Evolutionary conservation across 2,113 vertebrate species (phyloP), one percentile per base, ranked within the genome.

Genomic region (Riparia riparia): DNA sequence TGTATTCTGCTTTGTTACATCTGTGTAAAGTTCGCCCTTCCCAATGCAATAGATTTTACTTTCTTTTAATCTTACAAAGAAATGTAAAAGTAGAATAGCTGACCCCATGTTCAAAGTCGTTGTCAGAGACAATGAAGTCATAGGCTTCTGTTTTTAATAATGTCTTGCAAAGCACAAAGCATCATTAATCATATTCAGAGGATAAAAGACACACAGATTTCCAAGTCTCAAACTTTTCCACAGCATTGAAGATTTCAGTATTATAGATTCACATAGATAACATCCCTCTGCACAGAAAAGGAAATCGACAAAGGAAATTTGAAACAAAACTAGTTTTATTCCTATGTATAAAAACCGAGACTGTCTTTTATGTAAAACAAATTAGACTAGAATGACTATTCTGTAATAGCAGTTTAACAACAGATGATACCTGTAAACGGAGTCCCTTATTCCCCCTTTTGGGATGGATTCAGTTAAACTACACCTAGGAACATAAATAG

Each of bases 121-220:
- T 97, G 95, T 98, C 96, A 98, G 97, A 98, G 96, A 97, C 88
- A 98, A 96, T 98, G 97, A 98, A 98, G 97, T 98, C 98, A 98
- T 98, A 93, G 97, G 92, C 97, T 98, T 98, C 97, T 98, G 98
- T 97, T 98, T 98, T 98, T 98, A 98, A 98, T 98, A 98, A 98
- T 70, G 85, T 92, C 94, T 98, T 95, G 93, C 94, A 98, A 98
- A 97, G 98, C 96, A 97, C 94, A 98, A 97, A 98, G 70, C 86
- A 90, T 97, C 98, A 97, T 98, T 98, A 98, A 98, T 98, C 97
- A 98, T 97, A 93, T 96, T 96, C 97, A 91, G 93, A 94, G 94
- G 87, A 97, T 96, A 98, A 98, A 98, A 97, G 97, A 97, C 97
- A 93, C 96, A 86, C 96, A 98, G 94, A 97, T 97, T 98, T 98